These are phyloP conservation scores for Galaxea fascicularis DNA, from an alignment of 92 coral and sea anemone species.

Conservation along the genomic window DNA sequence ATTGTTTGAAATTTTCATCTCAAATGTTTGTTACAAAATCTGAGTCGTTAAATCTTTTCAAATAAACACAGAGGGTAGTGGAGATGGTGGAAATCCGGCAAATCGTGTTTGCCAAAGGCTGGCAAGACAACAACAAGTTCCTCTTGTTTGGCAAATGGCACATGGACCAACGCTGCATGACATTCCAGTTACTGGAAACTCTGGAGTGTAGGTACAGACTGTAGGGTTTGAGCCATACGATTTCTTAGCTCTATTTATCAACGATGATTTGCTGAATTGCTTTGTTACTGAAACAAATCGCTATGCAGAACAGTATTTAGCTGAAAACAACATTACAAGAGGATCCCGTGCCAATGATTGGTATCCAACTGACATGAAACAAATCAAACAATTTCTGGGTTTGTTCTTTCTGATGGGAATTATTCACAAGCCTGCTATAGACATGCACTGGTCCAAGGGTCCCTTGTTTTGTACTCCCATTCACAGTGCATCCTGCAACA, in stretches of 20 bases:
- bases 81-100: too few species aligned
- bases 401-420: conserved; percentile 47
- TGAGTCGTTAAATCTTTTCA: too few species aligned
- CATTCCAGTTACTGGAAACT: neutral
- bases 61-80: too few species aligned
- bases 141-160: too few species aligned
- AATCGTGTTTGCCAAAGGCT: too few species aligned
- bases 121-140: too few species aligned
- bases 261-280: conserved; percentile 16
- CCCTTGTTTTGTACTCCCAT: neutral
- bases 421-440: conserved; percentile 42
- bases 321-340: conserved; percentile 11
- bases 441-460: conserved; percentile 28
- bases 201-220: neutral
- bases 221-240: conserved; percentile 8
- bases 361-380: neutral
- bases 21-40: too few species aligned
- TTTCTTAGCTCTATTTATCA: conserved; percentile 24
- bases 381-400: conserved; percentile 49
- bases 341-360: neutral
- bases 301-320: conserved; percentile 19
- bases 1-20: too few species aligned
- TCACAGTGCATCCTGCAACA: conserved; percentile 40
- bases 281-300: conserved; percentile 27
- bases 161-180: neutral